Evolutionary conservation across 2,113 vertebrate genomes (phyloP), one percentile per base, ranked within the genome.

Genomic region (Lasiurus cinereus): DNA sequence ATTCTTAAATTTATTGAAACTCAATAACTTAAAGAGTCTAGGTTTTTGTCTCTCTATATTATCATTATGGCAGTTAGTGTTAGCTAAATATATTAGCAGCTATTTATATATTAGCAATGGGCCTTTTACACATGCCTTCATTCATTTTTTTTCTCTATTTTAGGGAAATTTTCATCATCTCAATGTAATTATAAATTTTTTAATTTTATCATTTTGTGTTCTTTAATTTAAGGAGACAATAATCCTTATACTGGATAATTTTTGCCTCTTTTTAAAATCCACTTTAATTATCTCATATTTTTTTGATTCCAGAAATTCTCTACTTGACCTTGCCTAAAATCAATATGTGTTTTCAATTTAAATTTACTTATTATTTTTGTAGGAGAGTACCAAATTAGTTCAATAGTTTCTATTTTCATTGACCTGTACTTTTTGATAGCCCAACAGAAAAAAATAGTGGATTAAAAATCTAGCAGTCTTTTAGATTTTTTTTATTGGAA

Each of bases 351-450:
- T 93, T 16, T 78, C 46, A 43, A 46, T 74, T 88, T 62, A 70
- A 78, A 79, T 59, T 69, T 52, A 93, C 46, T 80, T 73, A 50
- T 21, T 48, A 19, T 50, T 92, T 82, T 88, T 88, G 39, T 50
- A 69, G 7, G 12, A 36, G 15, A 52, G 29, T 2, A 33, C 2
- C 36, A 36, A 36, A 15, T 52, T 74, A 77, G 39, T 6, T 82
- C n/a, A 62, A 8, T 15, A 62, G 50, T 70, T 95, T 88, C 39
- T n/a, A 76, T 83, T 92, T 91, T 83, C 15, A 76, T 46, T 74
- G 36, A 52, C n/a, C 15, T 52, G 5, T 64, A 52, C 21, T 33
- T 85, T 84, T 73, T 43, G 21, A 15, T 52, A 79, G 12, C 3
- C 21, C 50, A n/a, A 43, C 27, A n/a, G 15, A 22, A 72, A 64